Evolutionary conservation across 2,113 vertebrate species (phyloP).

Genomic region (Aspidoscelis tigris): DNA sequence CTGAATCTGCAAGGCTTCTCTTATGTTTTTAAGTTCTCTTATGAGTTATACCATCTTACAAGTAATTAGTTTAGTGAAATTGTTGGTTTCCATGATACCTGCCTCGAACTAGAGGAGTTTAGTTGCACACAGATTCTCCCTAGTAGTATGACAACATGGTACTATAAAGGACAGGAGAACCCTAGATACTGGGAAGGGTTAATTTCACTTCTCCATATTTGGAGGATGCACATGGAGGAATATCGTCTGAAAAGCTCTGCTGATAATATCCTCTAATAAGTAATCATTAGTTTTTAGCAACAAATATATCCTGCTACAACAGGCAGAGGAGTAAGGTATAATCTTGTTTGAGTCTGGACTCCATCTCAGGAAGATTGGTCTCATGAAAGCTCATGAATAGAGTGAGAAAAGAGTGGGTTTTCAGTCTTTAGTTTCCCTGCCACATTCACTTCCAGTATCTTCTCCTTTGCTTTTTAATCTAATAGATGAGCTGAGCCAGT

Average conservation of each 20-base stretch:
- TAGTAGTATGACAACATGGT: not conserved
- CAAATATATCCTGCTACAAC: too few species aligned
- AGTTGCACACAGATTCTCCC: not conserved
- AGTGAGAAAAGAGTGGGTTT: too few species aligned
- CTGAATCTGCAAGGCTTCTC: too few species aligned
- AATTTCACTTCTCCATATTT: not conserved
- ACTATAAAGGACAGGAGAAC: not conserved
- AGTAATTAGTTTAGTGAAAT: constrained; percentile 21
- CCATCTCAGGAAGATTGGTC: too few species aligned
- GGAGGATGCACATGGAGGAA: not conserved
- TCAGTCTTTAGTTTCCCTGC: too few species aligned
- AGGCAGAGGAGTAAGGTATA: not conserved
- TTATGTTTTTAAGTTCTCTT: too few species aligned
- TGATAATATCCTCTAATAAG: not conserved
- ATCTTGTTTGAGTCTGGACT: not conserved
- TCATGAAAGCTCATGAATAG: too few species aligned
- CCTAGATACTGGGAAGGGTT: not conserved
- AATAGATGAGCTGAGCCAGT: too few species aligned
- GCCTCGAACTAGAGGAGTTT: constrained; percentile 36
- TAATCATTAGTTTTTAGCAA: too few species aligned
- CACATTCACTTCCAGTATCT: too few species aligned
- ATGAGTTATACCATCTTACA: constrained; percentile 45
- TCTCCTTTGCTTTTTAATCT: too few species aligned
- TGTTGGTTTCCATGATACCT: not conserved
- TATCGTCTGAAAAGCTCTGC: not conserved